Percentiles rank a stretch among this genome's conserved stretches.
phyloP scores from a whole-genome alignment of 2,113 vertebrate species.

The Pteronura brasiliensis region DNA sequence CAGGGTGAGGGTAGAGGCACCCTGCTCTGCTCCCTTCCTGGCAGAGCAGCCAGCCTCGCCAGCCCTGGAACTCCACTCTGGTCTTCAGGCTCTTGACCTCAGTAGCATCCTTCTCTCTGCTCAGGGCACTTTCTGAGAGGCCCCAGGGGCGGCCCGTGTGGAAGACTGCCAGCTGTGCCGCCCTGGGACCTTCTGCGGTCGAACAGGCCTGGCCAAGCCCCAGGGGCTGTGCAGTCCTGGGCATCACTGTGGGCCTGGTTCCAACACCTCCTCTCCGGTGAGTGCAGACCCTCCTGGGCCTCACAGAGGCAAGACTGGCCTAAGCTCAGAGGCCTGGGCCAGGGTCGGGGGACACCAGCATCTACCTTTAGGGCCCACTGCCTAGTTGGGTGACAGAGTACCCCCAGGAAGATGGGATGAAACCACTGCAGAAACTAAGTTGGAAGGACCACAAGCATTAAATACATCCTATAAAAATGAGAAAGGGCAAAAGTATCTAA shows the following conservation, averaged over 20 bases:
- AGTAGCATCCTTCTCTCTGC: not conserved
- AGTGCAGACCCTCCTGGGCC: slow-evolving; percentile 41
- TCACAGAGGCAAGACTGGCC: not conserved
- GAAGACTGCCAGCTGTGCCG: slow-evolving; percentile 86
- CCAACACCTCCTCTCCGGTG: slow-evolving; percentile 87
- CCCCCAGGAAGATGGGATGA: not conserved
- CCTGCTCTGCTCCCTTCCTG: not conserved
- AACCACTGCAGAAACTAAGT: not conserved
- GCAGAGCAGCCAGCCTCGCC: not conserved
- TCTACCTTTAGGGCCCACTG: not conserved
- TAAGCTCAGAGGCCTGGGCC: not conserved
- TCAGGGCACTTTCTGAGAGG: slow-evolving; percentile 87
- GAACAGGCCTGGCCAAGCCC: slow-evolving; percentile 83
- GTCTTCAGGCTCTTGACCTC: not conserved
- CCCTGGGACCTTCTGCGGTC: slow-evolving; percentile 88
- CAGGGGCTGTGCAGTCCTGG: slow-evolving; percentile 86
- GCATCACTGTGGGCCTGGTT: slow-evolving; percentile 85
- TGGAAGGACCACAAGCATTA: not conserved
- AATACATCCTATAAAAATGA: not conserved
- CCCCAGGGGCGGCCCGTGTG: slow-evolving; percentile 73
- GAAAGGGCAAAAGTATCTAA: not conserved
- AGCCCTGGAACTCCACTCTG: not conserved
- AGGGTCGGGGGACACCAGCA: not conserved
- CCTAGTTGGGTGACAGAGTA: not conserved
- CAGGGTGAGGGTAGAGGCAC: not conserved